Evolutionary conservation across 2,888 invertebrate species (phyloP).

Genomic region (Drosophila demipolita): DNA sequence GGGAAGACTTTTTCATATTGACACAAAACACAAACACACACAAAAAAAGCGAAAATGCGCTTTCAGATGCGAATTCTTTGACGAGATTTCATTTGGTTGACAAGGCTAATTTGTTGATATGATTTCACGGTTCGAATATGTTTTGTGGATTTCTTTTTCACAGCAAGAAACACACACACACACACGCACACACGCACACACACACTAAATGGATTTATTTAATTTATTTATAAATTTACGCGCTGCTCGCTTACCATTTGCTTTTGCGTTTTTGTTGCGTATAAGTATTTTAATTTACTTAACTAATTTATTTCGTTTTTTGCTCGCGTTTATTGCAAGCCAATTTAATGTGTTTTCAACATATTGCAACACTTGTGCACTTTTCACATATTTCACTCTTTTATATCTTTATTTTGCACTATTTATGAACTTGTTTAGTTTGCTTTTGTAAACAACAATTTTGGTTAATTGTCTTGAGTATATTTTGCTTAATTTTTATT

Average conservation of each 20-base stretch:
- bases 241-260: conserved; percentile 24
- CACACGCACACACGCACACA: conserved; percentile 9
- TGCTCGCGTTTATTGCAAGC: conserved; percentile 12
- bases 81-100: conserved; percentile 29
- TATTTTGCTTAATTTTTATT: conserved; percentile 13
- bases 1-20: background rate
- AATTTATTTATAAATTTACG: conserved; percentile 74
- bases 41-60: background rate
- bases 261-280: conserved; percentile 7
- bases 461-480: conserved; percentile 24
- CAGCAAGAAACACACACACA: conserved; percentile 10
- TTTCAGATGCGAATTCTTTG: conserved; percentile 5
- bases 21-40: conserved; percentile 13
- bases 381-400: background rate
- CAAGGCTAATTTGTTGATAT: conserved; percentile 62
- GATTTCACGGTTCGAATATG: conserved; percentile 54
- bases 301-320: conserved; percentile 5
- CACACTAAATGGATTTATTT: conserved; percentile 58
- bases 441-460: conserved; percentile 30
- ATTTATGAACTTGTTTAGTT: background rate
- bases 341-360: background rate
- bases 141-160: conserved; percentile 28
- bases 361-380: conserved; percentile 18
- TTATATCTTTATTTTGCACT: background rate
- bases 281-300: conserved; percentile 31